Evolutionary conservation across 2,113 vertebrate genomes (phyloP).

Genomic region (Burhinus oedicnemus): DNA sequence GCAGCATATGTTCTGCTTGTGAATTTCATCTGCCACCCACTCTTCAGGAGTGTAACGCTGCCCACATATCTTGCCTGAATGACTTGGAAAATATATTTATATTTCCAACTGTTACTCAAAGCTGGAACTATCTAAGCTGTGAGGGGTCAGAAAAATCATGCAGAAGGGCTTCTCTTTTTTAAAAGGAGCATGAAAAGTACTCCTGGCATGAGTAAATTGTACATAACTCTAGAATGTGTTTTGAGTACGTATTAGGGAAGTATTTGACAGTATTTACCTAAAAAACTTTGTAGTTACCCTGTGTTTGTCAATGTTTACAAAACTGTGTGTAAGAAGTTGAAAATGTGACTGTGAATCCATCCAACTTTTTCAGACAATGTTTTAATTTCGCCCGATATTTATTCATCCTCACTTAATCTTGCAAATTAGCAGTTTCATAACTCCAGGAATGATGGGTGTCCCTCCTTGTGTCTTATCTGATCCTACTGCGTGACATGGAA

Average conservation of each 20-base stretch:
- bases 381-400: not conserved
- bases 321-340: not conserved
- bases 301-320: not conserved
- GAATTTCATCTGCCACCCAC: slow-evolving; percentile 50
- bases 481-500: not conserved
- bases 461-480: not conserved
- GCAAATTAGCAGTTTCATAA: not conserved
- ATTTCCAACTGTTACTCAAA: slow-evolving; percentile 24
- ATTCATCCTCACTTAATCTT: not conserved
- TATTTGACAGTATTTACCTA: not conserved
- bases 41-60: slow-evolving; percentile 6
- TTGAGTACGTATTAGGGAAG: not conserved
- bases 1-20: slow-evolving; percentile 32
- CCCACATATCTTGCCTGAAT: slow-evolving; percentile 45
- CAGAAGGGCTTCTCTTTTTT: not conserved
- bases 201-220: not conserved
- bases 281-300: not conserved
- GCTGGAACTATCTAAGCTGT: not conserved
- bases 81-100: slow-evolving; percentile 17
- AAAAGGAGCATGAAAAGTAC: not conserved
- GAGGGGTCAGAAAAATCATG: not conserved
- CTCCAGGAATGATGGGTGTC: not conserved
- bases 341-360: not conserved
- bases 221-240: not conserved
- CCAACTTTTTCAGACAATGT: not conserved